Conservation (phyloP, 2,113 vertebrate genomes). For the Malurus melanocephalus region DNA sequence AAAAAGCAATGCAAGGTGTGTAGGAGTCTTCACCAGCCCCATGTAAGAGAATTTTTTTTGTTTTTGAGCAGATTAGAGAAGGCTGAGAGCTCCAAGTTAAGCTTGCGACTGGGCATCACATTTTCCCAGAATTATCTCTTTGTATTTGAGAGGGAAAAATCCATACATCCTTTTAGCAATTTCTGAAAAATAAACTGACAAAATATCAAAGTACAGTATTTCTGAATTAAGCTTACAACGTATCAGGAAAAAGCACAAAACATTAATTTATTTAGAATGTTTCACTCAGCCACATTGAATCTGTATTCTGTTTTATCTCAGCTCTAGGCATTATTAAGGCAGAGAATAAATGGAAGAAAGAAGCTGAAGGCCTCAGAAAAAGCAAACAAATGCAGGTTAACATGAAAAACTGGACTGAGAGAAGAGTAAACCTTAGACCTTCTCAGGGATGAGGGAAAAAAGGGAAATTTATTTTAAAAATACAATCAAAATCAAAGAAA, state of each 20-base stretch:
- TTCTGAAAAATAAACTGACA: background rate
- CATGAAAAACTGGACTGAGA: background rate
- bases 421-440: background rate
- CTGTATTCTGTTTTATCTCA: background rate
- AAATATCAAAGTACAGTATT: background rate
- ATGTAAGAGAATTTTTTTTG: background rate
- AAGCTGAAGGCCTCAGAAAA: background rate
- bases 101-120: background rate
- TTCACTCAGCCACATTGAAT: background rate
- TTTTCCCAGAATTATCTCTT: background rate
- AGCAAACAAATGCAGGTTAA: background rate
- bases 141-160: background rate
- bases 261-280: background rate
- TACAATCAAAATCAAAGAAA: background rate
- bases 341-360: background rate
- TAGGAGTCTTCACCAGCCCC: background rate
- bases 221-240: background rate
- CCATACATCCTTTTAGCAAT: background rate
- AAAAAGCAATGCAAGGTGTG: background rate
- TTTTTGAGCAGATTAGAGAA: conserved; percentile 10
- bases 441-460: background rate
- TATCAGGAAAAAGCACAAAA: background rate
- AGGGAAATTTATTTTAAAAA: background rate
- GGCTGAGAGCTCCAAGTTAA: background rate
- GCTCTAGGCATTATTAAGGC: background rate